Evolutionary conservation across 2,888 invertebrate species (phyloP).

Genomic region (Hirtodrosophila duncani): DNA sequence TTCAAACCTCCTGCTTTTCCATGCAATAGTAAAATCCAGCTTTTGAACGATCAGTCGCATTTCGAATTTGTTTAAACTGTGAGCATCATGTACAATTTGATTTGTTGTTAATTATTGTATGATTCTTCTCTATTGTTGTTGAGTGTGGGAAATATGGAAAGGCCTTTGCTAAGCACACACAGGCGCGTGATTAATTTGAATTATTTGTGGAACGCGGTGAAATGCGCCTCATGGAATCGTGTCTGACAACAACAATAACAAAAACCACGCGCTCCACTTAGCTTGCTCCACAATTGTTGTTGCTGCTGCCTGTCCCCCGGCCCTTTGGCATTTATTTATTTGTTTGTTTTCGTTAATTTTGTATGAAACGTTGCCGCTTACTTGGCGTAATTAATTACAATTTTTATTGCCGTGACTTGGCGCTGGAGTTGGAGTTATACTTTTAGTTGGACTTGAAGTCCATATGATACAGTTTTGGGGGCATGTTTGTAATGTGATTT

Average conservation of each 20-base stretch:
- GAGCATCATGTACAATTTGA: no score
- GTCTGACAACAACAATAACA: no score
- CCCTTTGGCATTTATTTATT: conserved; percentile 51
- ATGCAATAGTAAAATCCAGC: no score
- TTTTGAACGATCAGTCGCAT: no score
- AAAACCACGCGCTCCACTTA: conserved; percentile 34
- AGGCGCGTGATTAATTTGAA: conserved; percentile 61
- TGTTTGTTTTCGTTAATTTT: conserved; percentile 49
- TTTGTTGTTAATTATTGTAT: conserved; percentile 29
- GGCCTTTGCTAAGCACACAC: conserved; percentile 17
- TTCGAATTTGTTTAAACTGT: no score
- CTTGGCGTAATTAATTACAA: conserved; percentile 61
- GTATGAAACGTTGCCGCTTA: conserved; percentile 37
- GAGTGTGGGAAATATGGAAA: conserved; percentile 8
- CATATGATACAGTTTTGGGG: conserved; percentile 19
- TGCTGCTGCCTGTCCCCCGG: conserved; percentile 18
- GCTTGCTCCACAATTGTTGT: neutral
- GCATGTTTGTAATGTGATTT: conserved; percentile 46
- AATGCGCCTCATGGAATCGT: conserved; percentile 42
- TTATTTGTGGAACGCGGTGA: conserved; percentile 63
- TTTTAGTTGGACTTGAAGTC: no score
- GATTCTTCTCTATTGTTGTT: conserved; percentile 15
- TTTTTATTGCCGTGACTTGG: conserved; percentile 65
- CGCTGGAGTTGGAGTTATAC: conserved; percentile 30
- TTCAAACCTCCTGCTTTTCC: no score